Evolutionary conservation across 2,888 invertebrate species (phyloP), one percentile per base, ranked within the genome.

Genomic region (Drosophila ustulata): DNA sequence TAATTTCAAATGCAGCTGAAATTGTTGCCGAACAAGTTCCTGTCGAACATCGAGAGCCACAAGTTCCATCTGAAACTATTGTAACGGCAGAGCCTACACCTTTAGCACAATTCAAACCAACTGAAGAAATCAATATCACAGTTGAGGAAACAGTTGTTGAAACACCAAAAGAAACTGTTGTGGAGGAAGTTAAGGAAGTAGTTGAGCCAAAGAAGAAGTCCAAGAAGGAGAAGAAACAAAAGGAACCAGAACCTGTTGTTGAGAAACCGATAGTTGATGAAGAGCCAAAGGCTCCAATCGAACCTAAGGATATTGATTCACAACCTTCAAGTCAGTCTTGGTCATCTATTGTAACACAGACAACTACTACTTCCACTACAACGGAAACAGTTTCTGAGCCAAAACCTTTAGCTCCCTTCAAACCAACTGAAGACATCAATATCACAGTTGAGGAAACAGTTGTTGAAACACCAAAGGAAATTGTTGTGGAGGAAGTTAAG

Each of bases 391-490:
- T 25, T 25, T 13, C 50, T 1, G 18, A 39, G n/a, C 25, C 52
- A 8, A 56, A 66, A 13, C 73, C 62, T 6, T 39, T 76, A 26
- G 59, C 66, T 13, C 64, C 79, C 7, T 72, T 66, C 5, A n/a
- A 9, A 49, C 25, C 13, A 13, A n/a, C 32, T 59, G 45, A 62
- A 4, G 55, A 67, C 1, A 3, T 25, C 2, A 45, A 1, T 18
- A n/a, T 34, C 5, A 8, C 18, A 13, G 7, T 26, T 34, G 46
- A 47, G 13, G 34, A 49, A 43, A 39, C 59, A n/a, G 34, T 59
- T 49, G 5, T 1, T 28, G 28, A 28, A 28, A 3, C 28, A 28
- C 28, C 28, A 28, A 28, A 28, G 28, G 37, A 58, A 51, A 18
- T 25, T 8, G 18, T 49, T 49, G 18, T 49, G 6, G 49, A 49